These are phyloP conservation scores for Ianthella basta DNA, from an alignment of 37 sponge, comb jelly and placozoan genomes.

Conservation along the genomic window DNA sequence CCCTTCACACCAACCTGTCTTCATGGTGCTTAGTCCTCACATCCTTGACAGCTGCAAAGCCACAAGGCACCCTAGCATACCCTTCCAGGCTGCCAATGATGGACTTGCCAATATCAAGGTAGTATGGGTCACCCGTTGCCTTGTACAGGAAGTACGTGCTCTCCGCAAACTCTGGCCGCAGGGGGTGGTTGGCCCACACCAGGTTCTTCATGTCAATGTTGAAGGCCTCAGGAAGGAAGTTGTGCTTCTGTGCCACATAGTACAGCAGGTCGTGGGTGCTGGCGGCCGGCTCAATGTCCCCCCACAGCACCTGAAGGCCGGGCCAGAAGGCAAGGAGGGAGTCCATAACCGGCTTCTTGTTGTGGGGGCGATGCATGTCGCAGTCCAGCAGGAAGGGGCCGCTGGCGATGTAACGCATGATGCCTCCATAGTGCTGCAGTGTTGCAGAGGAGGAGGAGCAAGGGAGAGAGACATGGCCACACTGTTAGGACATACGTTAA, in stretches of 20 bases:
- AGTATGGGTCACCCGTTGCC: constrained; percentile 88
- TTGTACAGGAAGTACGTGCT: constrained; percentile 94
- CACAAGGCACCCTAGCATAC: constrained; percentile 85
- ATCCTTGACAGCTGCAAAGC: constrained; percentile 91
- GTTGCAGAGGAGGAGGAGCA: background rate
- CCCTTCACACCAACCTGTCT: constrained; percentile 72
- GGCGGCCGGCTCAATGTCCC: constrained; percentile 77
- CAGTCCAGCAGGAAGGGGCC: constrained; percentile 81
- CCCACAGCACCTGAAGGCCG: constrained; percentile 94
- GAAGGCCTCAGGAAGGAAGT: constrained; percentile 93
- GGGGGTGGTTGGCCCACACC: constrained; percentile 91
- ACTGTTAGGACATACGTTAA: background rate
- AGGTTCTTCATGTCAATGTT: constrained; percentile 71
- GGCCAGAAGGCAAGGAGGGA: constrained; percentile 98
- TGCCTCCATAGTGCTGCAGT: constrained; percentile 82
- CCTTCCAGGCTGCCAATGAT: constrained; percentile 76
- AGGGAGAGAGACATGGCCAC: background rate
- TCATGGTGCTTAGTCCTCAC: constrained; percentile 75
- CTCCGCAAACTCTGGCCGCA: constrained; percentile 96
- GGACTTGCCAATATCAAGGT: constrained; percentile 82
- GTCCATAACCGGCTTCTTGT: constrained; percentile 77
- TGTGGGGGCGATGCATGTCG: constrained; percentile 71
- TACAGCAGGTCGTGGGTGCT: constrained; percentile 81
- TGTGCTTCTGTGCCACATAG: constrained; percentile 70
- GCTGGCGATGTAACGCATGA: constrained; percentile 73